Base-by-base conservation (phyloP, 2,797 vertebrate genomes). In the Prionace glauca region DNA sequence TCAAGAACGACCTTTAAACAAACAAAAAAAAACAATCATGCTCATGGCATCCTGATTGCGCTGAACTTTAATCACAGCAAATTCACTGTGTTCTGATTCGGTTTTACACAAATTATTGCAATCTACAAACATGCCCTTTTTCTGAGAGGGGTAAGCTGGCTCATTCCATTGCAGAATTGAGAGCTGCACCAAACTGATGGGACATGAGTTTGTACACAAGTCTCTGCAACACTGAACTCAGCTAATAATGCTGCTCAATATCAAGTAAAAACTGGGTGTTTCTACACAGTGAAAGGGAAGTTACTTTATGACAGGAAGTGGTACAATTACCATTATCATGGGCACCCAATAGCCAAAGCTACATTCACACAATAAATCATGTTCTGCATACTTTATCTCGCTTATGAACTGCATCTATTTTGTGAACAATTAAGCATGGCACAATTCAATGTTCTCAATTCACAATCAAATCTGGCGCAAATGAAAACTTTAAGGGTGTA, bases 1-100 rank as follows among this genome's bases (percentile, higher is more conserved):
- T 95, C 95, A 67, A 95, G 95, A 74, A 95, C 88, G 74, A 95
- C 91, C 95, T 95, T 67, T 67, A 56, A 90, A 74, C 29, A 92
- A 20, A 20, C 50, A 41, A 69, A 62, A 9, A 84, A 18, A 65
- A 65, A 65, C 20, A 41, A 22, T 91, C 88, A 91, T 36, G 24
- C 0, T 12, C n/a, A 41, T 7, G 12, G 65, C 3, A 69, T 41
- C n/a, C n/a, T 5, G 2, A 41, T 11, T 41, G n/a, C 67, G 62
- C 11, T 12, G 41, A 92, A 69, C 62, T 41, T 69, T 92, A 92
- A 67, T 69, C 88, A 91, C 88, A 65, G 32, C 16, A 91, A 36
- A 41, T 41, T 32, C 24, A 3, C 29, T 7, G 87, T 91, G 60
- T 18, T 5, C n/a, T 1, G 32, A 92, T 22, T 92, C 32, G 36